Base-by-base conservation (phyloP, 1,140 invertebrate species). In the Drosophila obscura region DNA sequence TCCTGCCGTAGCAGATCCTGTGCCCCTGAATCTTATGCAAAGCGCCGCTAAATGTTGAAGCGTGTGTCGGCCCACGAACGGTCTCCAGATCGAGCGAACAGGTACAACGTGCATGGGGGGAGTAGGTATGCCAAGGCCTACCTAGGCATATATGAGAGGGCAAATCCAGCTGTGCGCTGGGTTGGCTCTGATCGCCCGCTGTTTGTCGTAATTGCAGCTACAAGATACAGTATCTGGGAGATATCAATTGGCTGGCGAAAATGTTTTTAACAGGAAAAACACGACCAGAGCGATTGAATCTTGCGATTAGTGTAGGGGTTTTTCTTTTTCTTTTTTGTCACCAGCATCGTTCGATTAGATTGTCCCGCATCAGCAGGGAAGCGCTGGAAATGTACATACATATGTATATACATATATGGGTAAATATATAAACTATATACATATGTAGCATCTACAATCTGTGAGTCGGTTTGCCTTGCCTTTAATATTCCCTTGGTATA, bases 1-100 rank as follows among this genome's bases (percentile, higher is more conserved):
- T 39, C 35, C 11, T 11, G 6, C 16, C n/a, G 13, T 6, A 24
- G 22, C 4, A 24, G 15, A 28, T 48, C 50, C 72, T 63, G 44
- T 45, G 35, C 51, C 43, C 31, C 44, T n/a, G 11, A 46, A 31
- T 28, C 46, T 73, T 80, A 83, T 81, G 80, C 80, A 81, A 81
- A 81, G 71, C 60, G 66, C 69, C 69, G 65, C 68, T 71, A 75
- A 75, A 85, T 53, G 59, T 22, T 58, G 52, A 72, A 80, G 81
- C 82, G 81, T 85, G 81, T 69, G 62, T 59, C 62, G 55, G 35
- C 11, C 35, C 11, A 4, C 31, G 31, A 35, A 11, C 31, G 28
- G 7, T 9, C 28, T 8, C 7, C 8, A 35, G 31, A 35, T 35
- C 31, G 5, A 16, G n/a, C 2, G 11, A 26, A 16, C 26, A 8